These are phyloP conservation scores for Tragelaphus strepsiceros DNA, from an alignment of 2,113 vertebrate species.

Conservation along the genomic window DNA sequence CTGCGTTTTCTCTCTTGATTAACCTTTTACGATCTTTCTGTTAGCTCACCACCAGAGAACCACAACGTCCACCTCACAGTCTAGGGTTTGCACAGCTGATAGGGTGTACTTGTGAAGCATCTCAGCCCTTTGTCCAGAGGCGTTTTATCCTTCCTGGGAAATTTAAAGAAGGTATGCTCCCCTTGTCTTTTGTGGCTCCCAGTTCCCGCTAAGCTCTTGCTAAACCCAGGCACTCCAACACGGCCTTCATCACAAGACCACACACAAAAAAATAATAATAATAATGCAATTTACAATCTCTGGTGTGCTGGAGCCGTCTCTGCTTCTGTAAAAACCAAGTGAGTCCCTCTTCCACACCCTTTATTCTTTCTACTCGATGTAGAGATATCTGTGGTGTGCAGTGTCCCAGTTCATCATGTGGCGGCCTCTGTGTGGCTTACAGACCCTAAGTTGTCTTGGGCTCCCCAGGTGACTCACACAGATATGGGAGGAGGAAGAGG, in stretches of 20 bases:
- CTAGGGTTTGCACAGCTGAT: background rate
- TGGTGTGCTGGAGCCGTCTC: slow-evolving; percentile 64
- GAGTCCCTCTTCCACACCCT: slow-evolving; percentile 41
- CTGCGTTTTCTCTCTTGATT: background rate
- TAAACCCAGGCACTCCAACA: background rate
- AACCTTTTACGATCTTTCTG: background rate
- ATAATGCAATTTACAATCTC: background rate
- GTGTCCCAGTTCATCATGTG: slow-evolving; percentile 67
- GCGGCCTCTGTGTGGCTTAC: slow-evolving; percentile 65
- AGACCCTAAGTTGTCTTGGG: slow-evolving; percentile 25
- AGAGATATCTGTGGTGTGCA: slow-evolving; percentile 69
- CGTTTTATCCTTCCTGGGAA: background rate
- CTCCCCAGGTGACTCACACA: slow-evolving; percentile 60
- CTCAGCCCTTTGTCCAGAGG: background rate
- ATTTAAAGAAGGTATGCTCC: background rate
- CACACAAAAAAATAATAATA: background rate
- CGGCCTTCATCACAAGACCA: background rate
- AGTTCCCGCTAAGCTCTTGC: background rate
- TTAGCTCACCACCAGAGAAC: background rate
- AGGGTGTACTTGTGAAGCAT: background rate
- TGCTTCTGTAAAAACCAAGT: slow-evolving; percentile 23
- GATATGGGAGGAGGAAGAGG: slow-evolving; percentile 25
- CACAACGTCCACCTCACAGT: background rate
- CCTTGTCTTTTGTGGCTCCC: background rate
- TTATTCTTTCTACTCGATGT: slow-evolving; percentile 60